Conservation (phyloP, 2,113 vertebrate genomes). For the Psettodes erumei region DNA sequence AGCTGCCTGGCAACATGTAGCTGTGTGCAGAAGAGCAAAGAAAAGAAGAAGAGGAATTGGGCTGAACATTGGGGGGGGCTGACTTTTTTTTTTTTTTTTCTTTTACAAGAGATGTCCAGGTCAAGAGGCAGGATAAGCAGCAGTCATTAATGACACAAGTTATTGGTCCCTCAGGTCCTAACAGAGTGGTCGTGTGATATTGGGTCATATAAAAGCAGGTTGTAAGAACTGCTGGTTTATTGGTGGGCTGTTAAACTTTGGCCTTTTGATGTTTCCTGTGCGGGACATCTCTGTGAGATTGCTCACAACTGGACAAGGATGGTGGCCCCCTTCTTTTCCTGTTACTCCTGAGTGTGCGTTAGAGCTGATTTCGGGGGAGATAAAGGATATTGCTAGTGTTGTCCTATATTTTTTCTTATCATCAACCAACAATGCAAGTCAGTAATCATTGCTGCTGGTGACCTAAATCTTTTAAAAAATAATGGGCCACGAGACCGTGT, state of each 20-base stretch:
- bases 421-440: neutral
- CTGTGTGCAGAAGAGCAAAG: neutral
- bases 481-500: neutral
- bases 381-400: neutral
- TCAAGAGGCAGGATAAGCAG: slow-evolving; percentile 68
- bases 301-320: slow-evolving; percentile 11
- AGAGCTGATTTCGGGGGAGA: neutral
- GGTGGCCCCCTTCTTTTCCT: neutral
- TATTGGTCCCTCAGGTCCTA: slow-evolving; percentile 64
- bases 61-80: neutral
- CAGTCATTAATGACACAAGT: slow-evolving; percentile 65
- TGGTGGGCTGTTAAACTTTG: slow-evolving; percentile 72
- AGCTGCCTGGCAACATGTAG: slow-evolving; percentile 9
- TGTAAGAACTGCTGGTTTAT: slow-evolving; percentile 68
- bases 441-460: neutral
- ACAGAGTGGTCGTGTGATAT: slow-evolving; percentile 59
- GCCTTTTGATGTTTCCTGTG: slow-evolving; percentile 60
- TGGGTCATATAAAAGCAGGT: slow-evolving; percentile 66
- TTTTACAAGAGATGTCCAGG: slow-evolving; percentile 59
- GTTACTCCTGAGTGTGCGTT: neutral
- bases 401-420: neutral
- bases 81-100: neutral
- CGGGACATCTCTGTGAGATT: slow-evolving; percentile 44
- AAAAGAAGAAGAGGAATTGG: neutral
- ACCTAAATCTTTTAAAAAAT: neutral